phyloP scores from a whole-genome alignment of 2,888 invertebrate species.

The Drosophila macrothrix region DNA sequence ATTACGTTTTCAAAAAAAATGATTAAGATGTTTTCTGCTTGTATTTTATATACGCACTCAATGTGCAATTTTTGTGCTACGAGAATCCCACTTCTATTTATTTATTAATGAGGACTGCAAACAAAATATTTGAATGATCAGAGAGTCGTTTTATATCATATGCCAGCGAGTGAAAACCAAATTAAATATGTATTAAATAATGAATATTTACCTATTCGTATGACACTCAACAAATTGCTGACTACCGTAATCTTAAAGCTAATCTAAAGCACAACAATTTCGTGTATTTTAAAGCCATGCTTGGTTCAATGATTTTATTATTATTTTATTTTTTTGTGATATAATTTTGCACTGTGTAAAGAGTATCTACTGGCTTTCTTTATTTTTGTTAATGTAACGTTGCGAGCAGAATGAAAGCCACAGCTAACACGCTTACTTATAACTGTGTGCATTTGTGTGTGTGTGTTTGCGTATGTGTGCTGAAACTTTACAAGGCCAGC shows the following conservation, averaged over 20 bases:
- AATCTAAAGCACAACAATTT: background rate
- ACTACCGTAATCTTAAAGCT: background rate
- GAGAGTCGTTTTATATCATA: no score
- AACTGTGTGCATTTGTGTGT: conserved; percentile 10
- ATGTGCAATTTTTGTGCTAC: background rate
- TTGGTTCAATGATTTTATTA: background rate
- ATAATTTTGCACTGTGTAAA: background rate
- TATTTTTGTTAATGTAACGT: conserved; percentile 4
- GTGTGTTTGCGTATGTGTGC: conserved; percentile 18
- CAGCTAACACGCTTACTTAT: conserved; percentile 11
- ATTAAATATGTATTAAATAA: background rate
- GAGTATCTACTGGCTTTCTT: background rate
- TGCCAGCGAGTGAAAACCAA: background rate
- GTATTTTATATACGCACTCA: background rate
- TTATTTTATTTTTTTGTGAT: background rate
- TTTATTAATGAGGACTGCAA: background rate
- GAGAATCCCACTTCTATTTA: background rate
- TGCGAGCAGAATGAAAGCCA: background rate
- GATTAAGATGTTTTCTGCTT: background rate
- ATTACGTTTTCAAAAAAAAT: background rate
- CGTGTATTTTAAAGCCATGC: background rate
- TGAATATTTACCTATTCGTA: background rate
- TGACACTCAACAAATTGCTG: background rate
- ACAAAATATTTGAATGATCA: background rate
- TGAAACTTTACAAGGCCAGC: conserved; percentile 55